phyloP scores from a whole-genome alignment of 1,140 invertebrate species.

The Meloidogyne chitwoodi region DNA sequence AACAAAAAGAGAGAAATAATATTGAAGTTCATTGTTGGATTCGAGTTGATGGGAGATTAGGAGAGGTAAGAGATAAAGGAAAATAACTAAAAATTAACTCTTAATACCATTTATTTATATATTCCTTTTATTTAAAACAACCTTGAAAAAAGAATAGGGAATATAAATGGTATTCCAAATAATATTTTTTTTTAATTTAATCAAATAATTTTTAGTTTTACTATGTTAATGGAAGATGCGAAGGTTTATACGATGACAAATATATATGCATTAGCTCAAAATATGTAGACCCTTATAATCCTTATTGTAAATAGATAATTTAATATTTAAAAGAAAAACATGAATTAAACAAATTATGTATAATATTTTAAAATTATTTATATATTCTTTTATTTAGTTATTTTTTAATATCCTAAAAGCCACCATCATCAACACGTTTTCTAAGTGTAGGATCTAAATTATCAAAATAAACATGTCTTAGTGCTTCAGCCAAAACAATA shows the following conservation, averaged over 20 bases:
- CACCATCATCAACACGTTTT: background rate
- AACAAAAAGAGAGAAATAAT: background rate
- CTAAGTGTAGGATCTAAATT: constrained; percentile 64
- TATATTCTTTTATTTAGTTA: background rate
- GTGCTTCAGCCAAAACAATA: constrained; percentile 79
- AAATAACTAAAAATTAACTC: too few relatives aligned
- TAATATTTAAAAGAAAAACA: too few relatives aligned
- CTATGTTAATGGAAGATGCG: background rate
- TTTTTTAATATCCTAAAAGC: background rate
- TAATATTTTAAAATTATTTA: background rate
- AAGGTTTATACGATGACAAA: background rate
- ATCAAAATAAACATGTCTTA: constrained; percentile 87
- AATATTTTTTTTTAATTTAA: too few relatives aligned
- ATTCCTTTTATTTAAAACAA: too few relatives aligned
- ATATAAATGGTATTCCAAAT: too few relatives aligned
- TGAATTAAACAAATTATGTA: too few relatives aligned
- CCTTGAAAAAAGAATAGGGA: too few relatives aligned
- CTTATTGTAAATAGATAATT: background rate
- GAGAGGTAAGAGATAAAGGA: too few relatives aligned
- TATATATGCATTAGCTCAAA: background rate
- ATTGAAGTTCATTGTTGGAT: background rate
- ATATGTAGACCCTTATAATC: background rate
- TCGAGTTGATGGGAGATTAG: background rate
- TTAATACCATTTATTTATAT: too few relatives aligned
- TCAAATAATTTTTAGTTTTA: background rate